Evolutionary conservation across 2,797 vertebrate genomes (phyloP), one percentile per base, ranked within the genome.

Genomic region (Sparidentex hasta): DNA sequence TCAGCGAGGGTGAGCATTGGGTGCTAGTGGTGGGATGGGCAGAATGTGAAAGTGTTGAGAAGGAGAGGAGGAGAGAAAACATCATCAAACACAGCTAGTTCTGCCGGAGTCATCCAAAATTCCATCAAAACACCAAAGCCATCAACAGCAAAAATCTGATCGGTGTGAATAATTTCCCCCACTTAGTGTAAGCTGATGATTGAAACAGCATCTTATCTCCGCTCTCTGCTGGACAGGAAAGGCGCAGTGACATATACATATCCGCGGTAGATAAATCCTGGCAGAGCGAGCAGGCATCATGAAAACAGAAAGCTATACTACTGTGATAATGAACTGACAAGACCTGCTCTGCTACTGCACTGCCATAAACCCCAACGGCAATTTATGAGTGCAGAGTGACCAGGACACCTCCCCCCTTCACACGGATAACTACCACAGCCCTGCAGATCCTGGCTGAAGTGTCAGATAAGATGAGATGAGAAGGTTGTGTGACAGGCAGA

Each of bases 271-370:
- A 92, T 93, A 93, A 93, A 93, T 93, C 88, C 76, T 81, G 2
- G 64, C 76, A 43, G 56, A 78, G 68, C 55, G 58, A 63, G 52
- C 65, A 71, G 85, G 78, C 87, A 88, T 92, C 86, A 89, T 94
- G 92, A 91, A 94, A 93, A 88, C 71, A 79, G 87, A 90, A 91
- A 82, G 88, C 90, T 91, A 86, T 90, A 94, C 85, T 90, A 86
- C 90, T 86, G 90, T 91, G 90, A 93, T 94, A 93, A 94, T 94
- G 92, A 94, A 94, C 92, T 91, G 93, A 93, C 89, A 92, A 87
- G 88, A 82, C 75, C 86, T 84, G 79, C 90, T 86, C 81, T 65
- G 80, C 87, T 81, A 71, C 88, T 71, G 86, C 86, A 65, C 86
- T 56, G 76, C 86, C 81, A 90, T 93, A 92, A 94, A 95, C 83